Percentiles rank a stretch among this genome's conserved stretches.
Evolutionary conservation across 2,797 vertebrate species (phyloP).

Genomic region (Typhlichthys subterraneus): DNA sequence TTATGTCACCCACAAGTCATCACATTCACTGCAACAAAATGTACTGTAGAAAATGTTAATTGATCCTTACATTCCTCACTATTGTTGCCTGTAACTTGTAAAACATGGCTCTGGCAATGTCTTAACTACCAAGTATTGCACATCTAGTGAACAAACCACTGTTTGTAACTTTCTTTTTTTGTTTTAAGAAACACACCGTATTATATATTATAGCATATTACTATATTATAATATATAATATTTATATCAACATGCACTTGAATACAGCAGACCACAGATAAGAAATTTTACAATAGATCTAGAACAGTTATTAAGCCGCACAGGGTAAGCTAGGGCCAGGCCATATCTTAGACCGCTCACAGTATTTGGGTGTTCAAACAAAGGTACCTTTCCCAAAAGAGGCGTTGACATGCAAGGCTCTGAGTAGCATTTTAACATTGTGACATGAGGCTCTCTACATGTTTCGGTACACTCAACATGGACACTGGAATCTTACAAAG

Average conservation of each 20-base stretch:
- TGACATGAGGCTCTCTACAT: conserved; percentile 48
- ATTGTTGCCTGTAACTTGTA: conserved; percentile 48
- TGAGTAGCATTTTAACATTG: conserved; percentile 34
- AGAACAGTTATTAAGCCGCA: conserved; percentile 70
- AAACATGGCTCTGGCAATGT: conserved; percentile 60
- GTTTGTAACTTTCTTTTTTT: conserved; percentile 59
- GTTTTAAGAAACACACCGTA: conserved; percentile 73
- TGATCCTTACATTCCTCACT: conserved; percentile 58
- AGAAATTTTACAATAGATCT: conserved; percentile 73
- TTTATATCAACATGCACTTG: conserved; percentile 78
- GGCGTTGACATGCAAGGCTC: conserved; percentile 68
- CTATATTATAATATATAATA: conserved; percentile 69
- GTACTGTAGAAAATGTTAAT: conserved; percentile 36
- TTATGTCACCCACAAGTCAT: conserved; percentile 46
- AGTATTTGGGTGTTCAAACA: conserved; percentile 58
- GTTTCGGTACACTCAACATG: conserved; percentile 56
- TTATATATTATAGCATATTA: conserved; percentile 64
- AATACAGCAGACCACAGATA: conserved; percentile 80
- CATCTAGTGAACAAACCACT: conserved; percentile 79
- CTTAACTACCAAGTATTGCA: conserved; percentile 79
- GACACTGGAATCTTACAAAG: conserved; percentile 65
- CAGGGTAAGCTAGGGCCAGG: conserved; percentile 46
- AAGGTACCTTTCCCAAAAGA: conserved; percentile 43
- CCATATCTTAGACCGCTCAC: conserved; percentile 71
- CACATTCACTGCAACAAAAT: conserved; percentile 43